Percentiles rank a stretch among this genome's conserved stretches.
phyloP scores from a whole-genome alignment of 2,888 invertebrate genomes.

The Cremastinae sp. region DNA sequence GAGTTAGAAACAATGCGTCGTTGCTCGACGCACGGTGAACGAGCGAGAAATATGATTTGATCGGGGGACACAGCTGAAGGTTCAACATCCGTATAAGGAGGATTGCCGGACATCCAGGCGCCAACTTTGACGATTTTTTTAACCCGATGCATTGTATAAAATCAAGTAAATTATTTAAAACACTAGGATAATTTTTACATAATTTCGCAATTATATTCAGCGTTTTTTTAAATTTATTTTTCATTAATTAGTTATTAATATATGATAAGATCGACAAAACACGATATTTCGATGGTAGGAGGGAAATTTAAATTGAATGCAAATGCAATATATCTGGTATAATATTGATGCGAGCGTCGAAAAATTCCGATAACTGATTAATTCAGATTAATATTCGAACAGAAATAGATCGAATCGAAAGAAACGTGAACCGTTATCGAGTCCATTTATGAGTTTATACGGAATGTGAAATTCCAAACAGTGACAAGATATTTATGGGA shows the following conservation, averaged over 20 bases:
- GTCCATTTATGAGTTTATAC: not conserved
- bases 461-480: not conserved
- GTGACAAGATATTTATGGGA: no score
- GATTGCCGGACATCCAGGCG: slow-evolving; percentile 36
- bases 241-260: no score
- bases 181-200: no score
- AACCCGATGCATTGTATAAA: not conserved
- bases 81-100: slow-evolving; percentile 12
- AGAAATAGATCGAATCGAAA: not conserved
- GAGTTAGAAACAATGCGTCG: slow-evolving; percentile 11
- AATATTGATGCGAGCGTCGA: no score
- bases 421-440: not conserved
- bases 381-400: slow-evolving; percentile 2
- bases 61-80: not conserved
- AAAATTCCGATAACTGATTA: not conserved
- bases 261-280: no score
- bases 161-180: no score
- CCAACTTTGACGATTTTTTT: not conserved
- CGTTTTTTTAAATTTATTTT: no score
- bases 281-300: no score
- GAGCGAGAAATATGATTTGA: not conserved
- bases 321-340: no score
- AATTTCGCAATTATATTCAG: no score
- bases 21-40: slow-evolving; percentile 12
- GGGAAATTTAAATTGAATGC: no score